Evolutionary conservation across 2,888 invertebrate species (phyloP).

Genomic region (Epirrhoe alternata): DNA sequence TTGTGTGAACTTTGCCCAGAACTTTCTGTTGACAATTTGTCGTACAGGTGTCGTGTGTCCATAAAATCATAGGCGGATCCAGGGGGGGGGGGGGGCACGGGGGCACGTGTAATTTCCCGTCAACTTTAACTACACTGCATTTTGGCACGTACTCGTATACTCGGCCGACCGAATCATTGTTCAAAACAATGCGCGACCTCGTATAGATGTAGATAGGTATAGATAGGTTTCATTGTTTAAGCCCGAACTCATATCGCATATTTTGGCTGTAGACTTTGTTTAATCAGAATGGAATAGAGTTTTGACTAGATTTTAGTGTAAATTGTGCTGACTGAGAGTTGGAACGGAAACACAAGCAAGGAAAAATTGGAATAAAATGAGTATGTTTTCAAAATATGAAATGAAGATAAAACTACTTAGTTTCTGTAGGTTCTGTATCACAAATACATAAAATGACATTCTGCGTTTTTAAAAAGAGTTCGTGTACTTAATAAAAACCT

Average conservation of each 20-base stretch:
- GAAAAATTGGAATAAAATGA: too few species aligned
- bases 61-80: background rate
- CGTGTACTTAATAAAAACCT: too few species aligned
- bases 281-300: background rate
- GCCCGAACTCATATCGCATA: background rate
- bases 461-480: too few species aligned
- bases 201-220: background rate
- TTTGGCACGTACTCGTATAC: background rate
- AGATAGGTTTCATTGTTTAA: background rate
- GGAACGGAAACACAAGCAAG: too few species aligned
- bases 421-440: too few species aligned
- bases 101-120: too few species aligned
- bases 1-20: slow-evolving; percentile 5
- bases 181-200: background rate
- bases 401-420: too few species aligned
- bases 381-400: too few species aligned
- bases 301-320: background rate
- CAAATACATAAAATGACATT: too few species aligned
- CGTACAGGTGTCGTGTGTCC: slow-evolving; percentile 20
- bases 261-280: background rate
- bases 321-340: background rate
- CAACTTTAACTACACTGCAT: background rate
- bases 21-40: slow-evolving; percentile 22
- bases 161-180: background rate
- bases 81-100: too few species aligned